A percentile compares a stretch with the other conserved stretches of the same genome.
Evolutionary conservation across 2,113 vertebrate genomes (phyloP).

Genomic region (Clarias macrocephalus): DNA sequence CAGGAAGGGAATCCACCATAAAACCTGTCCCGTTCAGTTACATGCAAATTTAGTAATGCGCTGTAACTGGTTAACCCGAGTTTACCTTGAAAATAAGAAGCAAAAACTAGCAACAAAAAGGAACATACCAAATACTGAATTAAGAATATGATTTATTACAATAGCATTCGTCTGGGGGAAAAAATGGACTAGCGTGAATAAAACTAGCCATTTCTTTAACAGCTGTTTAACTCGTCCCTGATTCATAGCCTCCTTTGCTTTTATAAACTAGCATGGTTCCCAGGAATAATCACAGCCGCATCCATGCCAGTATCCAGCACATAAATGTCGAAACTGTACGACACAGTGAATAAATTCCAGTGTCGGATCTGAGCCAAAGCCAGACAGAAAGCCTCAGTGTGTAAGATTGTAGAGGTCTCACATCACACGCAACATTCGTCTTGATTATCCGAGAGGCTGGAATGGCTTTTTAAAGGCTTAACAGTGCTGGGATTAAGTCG

Average conservation of each 20-base stretch:
- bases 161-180: neutral
- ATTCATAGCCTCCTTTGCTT: neutral
- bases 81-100: too few species aligned
- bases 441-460: conserved; percentile 61
- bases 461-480: conserved; percentile 60
- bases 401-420: conserved; percentile 42
- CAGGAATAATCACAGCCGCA: neutral
- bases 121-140: too few species aligned
- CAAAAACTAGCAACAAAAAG: too few species aligned
- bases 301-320: neutral
- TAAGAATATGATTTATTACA: neutral
- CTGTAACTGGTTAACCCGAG: too few species aligned
- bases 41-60: too few species aligned
- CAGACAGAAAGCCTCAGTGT: neutral
- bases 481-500: conserved; percentile 59
- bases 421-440: conserved; percentile 59
- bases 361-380: neutral
- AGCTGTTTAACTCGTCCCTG: neutral
- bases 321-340: neutral
- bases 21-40: too few species aligned
- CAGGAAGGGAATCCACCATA: too few species aligned
- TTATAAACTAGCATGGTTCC: neutral
- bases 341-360: neutral
- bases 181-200: neutral
- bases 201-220: neutral